Base-by-base conservation (phyloP, 2,888 invertebrate species). In the Drosophila merina region DNA sequence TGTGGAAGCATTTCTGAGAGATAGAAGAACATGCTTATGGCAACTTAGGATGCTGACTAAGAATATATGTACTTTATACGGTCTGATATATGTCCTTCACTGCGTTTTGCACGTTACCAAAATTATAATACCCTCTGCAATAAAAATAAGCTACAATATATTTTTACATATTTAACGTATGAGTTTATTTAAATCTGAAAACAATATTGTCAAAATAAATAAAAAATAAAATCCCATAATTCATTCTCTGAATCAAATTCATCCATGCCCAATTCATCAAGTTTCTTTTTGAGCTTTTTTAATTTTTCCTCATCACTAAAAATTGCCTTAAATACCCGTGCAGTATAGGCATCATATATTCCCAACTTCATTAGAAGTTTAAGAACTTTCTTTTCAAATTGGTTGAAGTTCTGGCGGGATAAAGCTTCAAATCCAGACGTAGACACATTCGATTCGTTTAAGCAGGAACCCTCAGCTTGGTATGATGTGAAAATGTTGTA, bases 141-240 rank as follows among this genome's bases (percentile, higher is more conserved):
- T 20, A 20, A 20, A 20, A 20, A 20, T 1, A 20, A 20, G 20
- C 20, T 20, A 14, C 14, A 14, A 14, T 14, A 20, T 20, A 20
- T 20, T 1, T 20, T 20, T 20, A 20, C 20, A 20, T 20, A 20
- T 20, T 20, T 20, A 20, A 20, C 20, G 20, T 20, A 2, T 20
- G 2, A 20, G 20, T 40, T 40, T 40, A 40, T 12, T 40, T 12
- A 40, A 40, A 33, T 9, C 10, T 33, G 10, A 10, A 9, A 4
- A 38, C 7, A 12, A 5, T 12, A 40, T 7, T 14, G 40, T 40
- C 12, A 55, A 38, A 55, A 55, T 5, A 79, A 56, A 4, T 31
- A 49, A 26, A 75, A 54, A 33, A 84, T 44, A 8, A 69, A 62
- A n/a, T 71, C 67, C 84, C 79, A 79, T 0, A 77, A 8, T 10